Conservation (phyloP, 2,797 vertebrate species). For the Crocidura indochinensis region DNA sequence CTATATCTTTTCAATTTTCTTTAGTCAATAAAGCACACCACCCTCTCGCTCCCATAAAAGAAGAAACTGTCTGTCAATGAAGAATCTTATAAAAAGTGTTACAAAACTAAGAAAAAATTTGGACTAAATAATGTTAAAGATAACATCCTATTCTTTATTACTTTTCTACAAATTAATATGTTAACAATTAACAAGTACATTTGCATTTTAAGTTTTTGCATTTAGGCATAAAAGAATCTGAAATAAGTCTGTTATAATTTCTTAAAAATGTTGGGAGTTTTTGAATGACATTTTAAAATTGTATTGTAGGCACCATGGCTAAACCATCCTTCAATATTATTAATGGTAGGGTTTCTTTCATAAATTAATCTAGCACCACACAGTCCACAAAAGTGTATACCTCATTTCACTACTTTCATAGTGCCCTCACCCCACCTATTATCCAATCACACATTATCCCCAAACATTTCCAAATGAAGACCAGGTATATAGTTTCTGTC, state of each 20-base stretch:
- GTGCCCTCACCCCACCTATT: too few species aligned
- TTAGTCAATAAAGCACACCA: constrained; percentile 33
- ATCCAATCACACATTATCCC: too few species aligned
- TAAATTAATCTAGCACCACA: too few species aligned
- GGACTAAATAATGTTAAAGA: constrained; percentile 63
- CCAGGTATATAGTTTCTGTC: too few species aligned
- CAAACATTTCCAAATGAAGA: too few species aligned
- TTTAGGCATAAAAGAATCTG: constrained; percentile 31
- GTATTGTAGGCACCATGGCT: neutral
- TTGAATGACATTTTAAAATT: neutral
- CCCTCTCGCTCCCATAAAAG: constrained; percentile 49
- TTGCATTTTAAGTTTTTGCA: constrained; percentile 26
- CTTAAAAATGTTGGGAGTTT: neutral
- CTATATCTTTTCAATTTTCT: constrained; percentile 63
- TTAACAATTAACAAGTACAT: constrained; percentile 50
- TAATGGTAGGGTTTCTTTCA: too few species aligned
- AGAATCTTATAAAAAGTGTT: neutral
- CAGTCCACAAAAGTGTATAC: too few species aligned
- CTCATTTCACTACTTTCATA: too few species aligned
- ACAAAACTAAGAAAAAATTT: constrained; percentile 4
- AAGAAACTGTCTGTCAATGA: constrained; percentile 64
- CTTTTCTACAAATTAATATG: constrained; percentile 3
- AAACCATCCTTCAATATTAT: too few species aligned
- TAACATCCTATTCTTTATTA: constrained; percentile 59
- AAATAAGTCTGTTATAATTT: neutral